Percentiles rank a stretch among this genome's conserved stretches.
Conservation (phyloP, 2,797 vertebrate genomes). For the Tolypeutes matacus region DNA sequence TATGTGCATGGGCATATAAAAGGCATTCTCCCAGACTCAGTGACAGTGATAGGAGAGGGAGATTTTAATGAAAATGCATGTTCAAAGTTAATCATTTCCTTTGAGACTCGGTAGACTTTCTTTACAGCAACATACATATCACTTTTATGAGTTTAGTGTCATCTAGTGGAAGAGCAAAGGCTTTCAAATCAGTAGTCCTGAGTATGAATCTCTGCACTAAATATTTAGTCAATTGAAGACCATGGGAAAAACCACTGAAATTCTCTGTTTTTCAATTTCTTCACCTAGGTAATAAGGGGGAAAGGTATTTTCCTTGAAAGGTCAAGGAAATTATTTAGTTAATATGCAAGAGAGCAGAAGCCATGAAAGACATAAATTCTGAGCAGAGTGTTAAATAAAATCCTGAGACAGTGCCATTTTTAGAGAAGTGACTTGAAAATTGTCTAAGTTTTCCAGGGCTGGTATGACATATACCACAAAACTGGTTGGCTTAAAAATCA, state of each 20-base stretch:
- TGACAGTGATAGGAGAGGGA: constrained; percentile 9
- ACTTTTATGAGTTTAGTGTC: constrained; percentile 5
- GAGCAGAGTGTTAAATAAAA: constrained; percentile 9
- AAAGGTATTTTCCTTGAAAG: not conserved
- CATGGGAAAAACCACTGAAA: not conserved
- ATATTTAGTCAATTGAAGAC: not conserved
- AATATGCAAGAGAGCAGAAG: not conserved
- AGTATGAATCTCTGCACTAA: constrained; percentile 2
- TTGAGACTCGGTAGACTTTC: constrained; percentile 40
- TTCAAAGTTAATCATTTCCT: constrained; percentile 65
- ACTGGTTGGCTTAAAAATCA: too few relatives aligned
- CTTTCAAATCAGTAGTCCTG: not conserved
- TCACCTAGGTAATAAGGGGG: not conserved
- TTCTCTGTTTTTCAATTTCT: not conserved
- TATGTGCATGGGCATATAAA: constrained; percentile 50
- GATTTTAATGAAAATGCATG: constrained; percentile 55
- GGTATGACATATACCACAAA: too few relatives aligned
- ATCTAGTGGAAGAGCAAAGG: not conserved
- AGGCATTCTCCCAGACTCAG: constrained; percentile 39
- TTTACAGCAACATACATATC: constrained; percentile 30
- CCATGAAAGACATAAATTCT: not conserved
- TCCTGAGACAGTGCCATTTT: not conserved
- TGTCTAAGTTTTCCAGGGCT: too few relatives aligned
- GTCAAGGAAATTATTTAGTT: not conserved
- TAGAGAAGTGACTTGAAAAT: not conserved